Evolutionary conservation across 2,888 invertebrate genomes (phyloP).

Genomic region (Cataglyphis cursor): DNA sequence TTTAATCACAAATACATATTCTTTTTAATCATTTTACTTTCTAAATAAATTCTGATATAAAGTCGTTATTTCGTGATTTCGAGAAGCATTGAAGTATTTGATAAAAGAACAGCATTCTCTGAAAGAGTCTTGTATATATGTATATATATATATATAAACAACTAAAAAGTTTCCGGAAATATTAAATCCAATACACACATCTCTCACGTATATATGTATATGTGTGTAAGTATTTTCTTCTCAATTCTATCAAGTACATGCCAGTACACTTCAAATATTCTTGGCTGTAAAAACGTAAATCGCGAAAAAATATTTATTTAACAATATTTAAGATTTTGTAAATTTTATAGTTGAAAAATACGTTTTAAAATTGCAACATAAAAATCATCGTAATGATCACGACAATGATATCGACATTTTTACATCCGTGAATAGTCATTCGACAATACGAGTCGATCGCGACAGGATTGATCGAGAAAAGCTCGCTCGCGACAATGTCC

Average conservation of each 20-base stretch:
- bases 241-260: background rate
- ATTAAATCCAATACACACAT: slow-evolving; percentile 22
- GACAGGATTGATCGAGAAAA: background rate
- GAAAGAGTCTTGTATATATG: background rate
- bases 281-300: background rate
- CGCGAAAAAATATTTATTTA: background rate
- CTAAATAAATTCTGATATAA: background rate
- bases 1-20: background rate
- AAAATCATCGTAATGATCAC: background rate
- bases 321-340: background rate
- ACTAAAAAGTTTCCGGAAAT: slow-evolving; percentile 27
- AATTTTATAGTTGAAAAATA: background rate
- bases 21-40: background rate
- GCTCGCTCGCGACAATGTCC: slow-evolving; percentile 65
- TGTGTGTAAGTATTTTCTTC: background rate
- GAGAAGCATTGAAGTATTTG: background rate
- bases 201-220: background rate
- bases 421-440: background rate
- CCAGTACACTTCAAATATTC: background rate
- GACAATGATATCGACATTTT: background rate
- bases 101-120: background rate
- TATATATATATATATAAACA: background rate
- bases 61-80: background rate
- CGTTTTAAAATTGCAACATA: too few relatives aligned
- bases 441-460: slow-evolving; percentile 18